These are phyloP conservation scores for Pyrgilauda ruficollis DNA, from an alignment of 2,113 vertebrate genomes.

Conservation along the genomic window DNA sequence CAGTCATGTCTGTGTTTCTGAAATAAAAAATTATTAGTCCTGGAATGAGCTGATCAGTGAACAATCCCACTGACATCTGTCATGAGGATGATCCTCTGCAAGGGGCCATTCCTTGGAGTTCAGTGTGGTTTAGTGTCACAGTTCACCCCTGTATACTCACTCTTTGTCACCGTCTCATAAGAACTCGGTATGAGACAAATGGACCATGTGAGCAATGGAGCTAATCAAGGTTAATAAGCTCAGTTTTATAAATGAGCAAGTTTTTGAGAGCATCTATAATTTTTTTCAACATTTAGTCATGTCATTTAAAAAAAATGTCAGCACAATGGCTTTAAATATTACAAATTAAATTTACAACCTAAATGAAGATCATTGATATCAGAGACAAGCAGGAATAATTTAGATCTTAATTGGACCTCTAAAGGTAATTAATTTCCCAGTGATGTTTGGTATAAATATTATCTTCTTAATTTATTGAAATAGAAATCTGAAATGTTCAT, in stretches of 20 bases:
- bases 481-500: background rate
- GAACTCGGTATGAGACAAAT: background rate
- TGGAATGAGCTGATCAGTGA: background rate
- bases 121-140: background rate
- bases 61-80: background rate
- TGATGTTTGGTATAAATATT: slow-evolving; percentile 24
- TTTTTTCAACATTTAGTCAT: slow-evolving; percentile 16
- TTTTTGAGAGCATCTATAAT: background rate
- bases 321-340: slow-evolving; percentile 33
- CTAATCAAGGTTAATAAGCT: background rate
- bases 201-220: background rate
- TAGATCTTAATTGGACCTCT: slow-evolving; percentile 24
- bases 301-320: background rate
- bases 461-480: slow-evolving; percentile 11
- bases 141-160: background rate
- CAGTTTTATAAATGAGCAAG: slow-evolving; percentile 28
- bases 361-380: slow-evolving; percentile 7
- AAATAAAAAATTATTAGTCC: background rate
- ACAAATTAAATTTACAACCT: slow-evolving; percentile 15
- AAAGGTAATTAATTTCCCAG: slow-evolving; percentile 39
- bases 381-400: slow-evolving; percentile 23
- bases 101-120: background rate
- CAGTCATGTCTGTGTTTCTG: background rate
- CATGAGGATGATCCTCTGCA: background rate
- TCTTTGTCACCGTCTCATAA: background rate